Percentiles rank a stretch among this genome's conserved stretches.
Evolutionary conservation across 2,888 invertebrate genomes (phyloP).

Genomic region (Mermis nigrescens): DNA sequence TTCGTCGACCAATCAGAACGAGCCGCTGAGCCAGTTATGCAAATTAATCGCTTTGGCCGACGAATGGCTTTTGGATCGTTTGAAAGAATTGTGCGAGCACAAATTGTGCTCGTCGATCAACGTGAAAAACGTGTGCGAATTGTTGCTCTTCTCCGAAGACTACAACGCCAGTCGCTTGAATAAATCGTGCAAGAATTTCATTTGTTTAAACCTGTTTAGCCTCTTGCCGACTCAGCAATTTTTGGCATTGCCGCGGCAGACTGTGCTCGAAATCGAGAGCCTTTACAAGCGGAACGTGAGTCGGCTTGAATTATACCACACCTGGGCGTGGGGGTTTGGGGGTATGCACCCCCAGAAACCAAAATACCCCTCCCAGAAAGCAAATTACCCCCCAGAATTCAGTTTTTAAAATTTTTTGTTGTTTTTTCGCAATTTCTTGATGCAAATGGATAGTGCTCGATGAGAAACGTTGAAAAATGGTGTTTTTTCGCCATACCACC

Average conservation of each 20-base stretch:
- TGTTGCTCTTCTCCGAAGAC: not conserved
- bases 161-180: not conserved
- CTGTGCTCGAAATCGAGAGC: not conserved
- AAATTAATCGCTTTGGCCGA: not conserved
- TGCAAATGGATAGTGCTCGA: no score
- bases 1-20: conserved; percentile 1
- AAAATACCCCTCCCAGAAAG: not conserved
- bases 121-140: not conserved
- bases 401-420: no score
- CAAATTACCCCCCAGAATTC: no score
- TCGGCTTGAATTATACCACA: no score
- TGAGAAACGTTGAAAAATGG: no score
- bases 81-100: not conserved
- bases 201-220: not conserved
- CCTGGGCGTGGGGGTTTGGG: not conserved
- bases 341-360: not conserved
- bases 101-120: not conserved
- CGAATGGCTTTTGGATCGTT: conserved; percentile 4
- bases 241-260: not conserved
- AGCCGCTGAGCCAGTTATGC: not conserved
- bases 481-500: no score
- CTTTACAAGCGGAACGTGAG: not conserved
- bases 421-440: no score
- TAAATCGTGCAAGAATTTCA: not conserved
- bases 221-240: not conserved